phyloP scores from a whole-genome alignment of 1,140 invertebrate species.

The Rhagoletis pomonella region DNA sequence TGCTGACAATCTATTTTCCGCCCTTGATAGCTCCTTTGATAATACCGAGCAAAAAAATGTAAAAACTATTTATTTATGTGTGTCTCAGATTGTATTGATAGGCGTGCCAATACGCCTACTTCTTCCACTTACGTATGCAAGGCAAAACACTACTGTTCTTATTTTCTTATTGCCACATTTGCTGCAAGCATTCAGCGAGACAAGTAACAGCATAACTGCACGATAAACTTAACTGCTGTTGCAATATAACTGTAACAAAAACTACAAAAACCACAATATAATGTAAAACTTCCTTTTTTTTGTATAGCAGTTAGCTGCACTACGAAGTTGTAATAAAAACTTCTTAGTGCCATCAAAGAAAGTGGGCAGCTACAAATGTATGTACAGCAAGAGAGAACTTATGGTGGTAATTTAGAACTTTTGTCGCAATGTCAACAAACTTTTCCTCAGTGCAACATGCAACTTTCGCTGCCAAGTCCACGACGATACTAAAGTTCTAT shows the following conservation, averaged over 20 bases:
- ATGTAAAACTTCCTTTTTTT: conserved; percentile 10
- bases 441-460: background rate
- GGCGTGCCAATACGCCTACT: background rate
- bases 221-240: background rate
- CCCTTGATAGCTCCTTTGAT: background rate
- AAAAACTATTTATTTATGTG: background rate
- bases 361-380: background rate
- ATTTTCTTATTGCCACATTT: background rate
- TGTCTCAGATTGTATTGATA: background rate
- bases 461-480: conserved; percentile 27
- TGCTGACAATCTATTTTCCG: background rate
- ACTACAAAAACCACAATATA: background rate
- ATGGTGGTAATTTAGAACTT: conserved; percentile 34
- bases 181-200: background rate
- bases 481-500: background rate
- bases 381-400: background rate
- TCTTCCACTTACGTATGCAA: background rate
- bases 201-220: background rate
- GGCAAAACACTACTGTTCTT: background rate
- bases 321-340: background rate
- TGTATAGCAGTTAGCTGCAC: background rate
- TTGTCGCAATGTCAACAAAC: conserved; percentile 51
- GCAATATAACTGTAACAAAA: background rate
- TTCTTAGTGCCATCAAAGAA: background rate
- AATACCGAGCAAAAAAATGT: background rate